Percentiles rank a stretch among this genome's conserved stretches.
These are phyloP conservation scores for Calameuta idolon DNA, from an alignment of 2,888 invertebrate genomes.

Conservation along the genomic window DNA sequence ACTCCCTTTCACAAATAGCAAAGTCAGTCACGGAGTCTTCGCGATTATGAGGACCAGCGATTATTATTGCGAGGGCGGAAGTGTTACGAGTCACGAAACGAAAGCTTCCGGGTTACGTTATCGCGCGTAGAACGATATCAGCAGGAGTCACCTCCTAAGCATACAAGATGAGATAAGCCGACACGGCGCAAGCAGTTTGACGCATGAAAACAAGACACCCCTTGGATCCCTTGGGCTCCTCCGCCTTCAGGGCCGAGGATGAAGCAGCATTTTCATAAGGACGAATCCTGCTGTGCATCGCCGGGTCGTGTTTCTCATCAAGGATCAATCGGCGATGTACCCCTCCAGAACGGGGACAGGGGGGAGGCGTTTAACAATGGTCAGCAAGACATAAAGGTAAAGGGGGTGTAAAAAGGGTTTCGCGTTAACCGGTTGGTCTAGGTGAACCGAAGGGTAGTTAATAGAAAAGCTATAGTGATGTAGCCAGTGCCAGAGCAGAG, in stretches of 20 bases:
- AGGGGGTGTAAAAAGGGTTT: background rate
- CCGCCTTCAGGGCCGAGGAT: constrained; percentile 13
- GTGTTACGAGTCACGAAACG: constrained; percentile 33
- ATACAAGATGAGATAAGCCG: background rate
- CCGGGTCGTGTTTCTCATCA: background rate
- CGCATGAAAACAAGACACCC: constrained; percentile 39
- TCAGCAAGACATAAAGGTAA: background rate
- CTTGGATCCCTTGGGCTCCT: constrained; percentile 21
- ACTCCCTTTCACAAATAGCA: background rate
- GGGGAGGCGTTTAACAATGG: constrained; percentile 5
- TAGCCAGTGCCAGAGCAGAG: constrained; percentile 16
- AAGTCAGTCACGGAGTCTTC: background rate
- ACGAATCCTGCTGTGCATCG: background rate
- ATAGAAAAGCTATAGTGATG: background rate
- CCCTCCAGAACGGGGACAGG: constrained; percentile 6
- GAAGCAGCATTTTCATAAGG: background rate
- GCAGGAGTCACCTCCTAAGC: background rate
- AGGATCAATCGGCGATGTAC: background rate
- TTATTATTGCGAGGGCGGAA: background rate
- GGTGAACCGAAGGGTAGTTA: background rate
- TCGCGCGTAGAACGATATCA: background rate
- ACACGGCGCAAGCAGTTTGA: constrained; percentile 35
- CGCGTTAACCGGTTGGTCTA: background rate
- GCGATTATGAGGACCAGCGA: background rate
- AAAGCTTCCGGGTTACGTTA: constrained; percentile 32